Percentiles rank a stretch among this genome's conserved stretches.
These are phyloP conservation scores for Chouioia cunea DNA, from an alignment of 2,888 invertebrate species.

Conservation along the genomic window DNA sequence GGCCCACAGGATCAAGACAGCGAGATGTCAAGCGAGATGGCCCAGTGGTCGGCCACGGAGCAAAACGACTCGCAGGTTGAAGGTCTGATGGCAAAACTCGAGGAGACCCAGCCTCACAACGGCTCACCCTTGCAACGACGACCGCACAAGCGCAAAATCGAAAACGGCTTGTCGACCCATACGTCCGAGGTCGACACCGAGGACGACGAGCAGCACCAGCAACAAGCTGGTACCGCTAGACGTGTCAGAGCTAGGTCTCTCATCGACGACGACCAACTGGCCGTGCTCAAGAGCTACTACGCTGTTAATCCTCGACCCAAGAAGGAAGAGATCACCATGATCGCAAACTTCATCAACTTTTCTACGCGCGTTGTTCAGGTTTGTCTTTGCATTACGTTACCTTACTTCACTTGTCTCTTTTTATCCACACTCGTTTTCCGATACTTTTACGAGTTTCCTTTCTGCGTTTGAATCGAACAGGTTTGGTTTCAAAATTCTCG, in stretches of 20 bases:
- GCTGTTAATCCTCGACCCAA: slow-evolving; percentile 92
- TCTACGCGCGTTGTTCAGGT: slow-evolving; percentile 69
- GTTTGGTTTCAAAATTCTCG: slow-evolving; percentile 98
- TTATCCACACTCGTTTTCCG: neutral
- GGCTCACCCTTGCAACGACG: slow-evolving; percentile 43
- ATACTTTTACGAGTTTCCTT: neutral
- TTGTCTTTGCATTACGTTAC: too few relatives aligned
- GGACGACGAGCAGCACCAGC: slow-evolving; percentile 66
- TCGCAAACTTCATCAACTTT: slow-evolving; percentile 80
- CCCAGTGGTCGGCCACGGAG: slow-evolving; percentile 53
- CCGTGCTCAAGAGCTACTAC: slow-evolving; percentile 90
- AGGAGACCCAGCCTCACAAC: slow-evolving; percentile 71
- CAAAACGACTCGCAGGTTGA: slow-evolving; percentile 73
- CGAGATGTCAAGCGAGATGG: slow-evolving; percentile 64
- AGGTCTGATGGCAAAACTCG: slow-evolving; percentile 83
- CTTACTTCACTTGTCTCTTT: too few relatives aligned
- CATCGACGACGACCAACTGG: slow-evolving; percentile 94
- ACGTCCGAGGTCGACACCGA: slow-evolving; percentile 67
- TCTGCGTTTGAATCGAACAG: slow-evolving; percentile 68
- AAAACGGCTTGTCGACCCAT: slow-evolving; percentile 51
- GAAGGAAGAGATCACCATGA: slow-evolving; percentile 91
- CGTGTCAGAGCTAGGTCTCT: slow-evolving; percentile 93
- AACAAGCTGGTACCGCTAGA: slow-evolving; percentile 68
- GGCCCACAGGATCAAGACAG: slow-evolving; percentile 73
- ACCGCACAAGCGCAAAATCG: slow-evolving; percentile 56